phyloP scores from a whole-genome alignment of 2,113 vertebrate species.

The Campylorhamphus procurvoides region DNA sequence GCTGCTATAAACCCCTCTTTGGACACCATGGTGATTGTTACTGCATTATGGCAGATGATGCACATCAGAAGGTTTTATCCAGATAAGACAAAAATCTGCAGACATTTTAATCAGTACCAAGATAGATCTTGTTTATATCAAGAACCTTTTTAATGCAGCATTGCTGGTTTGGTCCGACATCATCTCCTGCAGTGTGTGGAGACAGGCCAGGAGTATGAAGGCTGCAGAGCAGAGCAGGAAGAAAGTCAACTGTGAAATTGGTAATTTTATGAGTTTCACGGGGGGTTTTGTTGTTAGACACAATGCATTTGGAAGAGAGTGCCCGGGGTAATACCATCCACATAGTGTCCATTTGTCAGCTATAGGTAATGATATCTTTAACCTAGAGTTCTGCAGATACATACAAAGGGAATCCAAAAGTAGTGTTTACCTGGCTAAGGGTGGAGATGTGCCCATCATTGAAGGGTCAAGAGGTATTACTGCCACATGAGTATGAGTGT shows the following conservation, averaged over 20 bases:
- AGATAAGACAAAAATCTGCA: conserved; percentile 68
- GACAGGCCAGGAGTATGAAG: conserved; percentile 83
- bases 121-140: conserved; percentile 72
- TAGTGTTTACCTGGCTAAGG: background rate
- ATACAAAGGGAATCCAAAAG: background rate
- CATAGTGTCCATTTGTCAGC: conserved; percentile 71
- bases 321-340: conserved; percentile 75
- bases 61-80: conserved; percentile 7
- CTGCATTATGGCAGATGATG: background rate
- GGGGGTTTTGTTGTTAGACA: conserved; percentile 85
- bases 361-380: conserved; percentile 73
- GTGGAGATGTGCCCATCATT: background rate
- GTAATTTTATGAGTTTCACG: conserved; percentile 86
- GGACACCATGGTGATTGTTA: background rate
- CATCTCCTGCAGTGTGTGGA: conserved; percentile 83
- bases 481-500: background rate
- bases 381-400: conserved; percentile 33
- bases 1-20: background rate
- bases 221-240: conserved; percentile 84
- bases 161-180: conserved; percentile 81
- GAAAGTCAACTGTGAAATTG: conserved; percentile 88
- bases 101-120: conserved; percentile 69
- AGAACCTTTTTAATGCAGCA: conserved; percentile 71
- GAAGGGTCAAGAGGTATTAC: background rate
- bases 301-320: conserved; percentile 79